Percentiles rank a stretch among this genome's conserved stretches.
Evolutionary conservation across 2,888 invertebrate genomes (phyloP).

Genomic region (Xestia sexstrigata): DNA sequence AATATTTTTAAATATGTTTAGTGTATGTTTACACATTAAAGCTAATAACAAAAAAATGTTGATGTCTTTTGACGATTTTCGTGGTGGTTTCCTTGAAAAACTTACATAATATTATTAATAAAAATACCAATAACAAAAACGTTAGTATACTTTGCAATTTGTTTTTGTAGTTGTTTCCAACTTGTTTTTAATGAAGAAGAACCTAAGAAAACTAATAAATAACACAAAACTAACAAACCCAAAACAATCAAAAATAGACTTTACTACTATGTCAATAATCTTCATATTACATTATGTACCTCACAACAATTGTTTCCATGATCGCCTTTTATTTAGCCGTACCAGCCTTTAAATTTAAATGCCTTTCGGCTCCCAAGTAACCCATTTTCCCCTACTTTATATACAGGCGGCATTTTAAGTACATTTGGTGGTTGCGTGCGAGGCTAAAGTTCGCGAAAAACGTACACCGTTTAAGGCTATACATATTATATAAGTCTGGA

Average conservation of each 20-base stretch:
- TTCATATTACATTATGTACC: slow-evolving; percentile 13
- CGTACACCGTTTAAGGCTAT: slow-evolving; percentile 52
- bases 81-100: not conserved
- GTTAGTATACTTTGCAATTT: not conserved
- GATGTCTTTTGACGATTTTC: not conserved
- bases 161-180: not conserved
- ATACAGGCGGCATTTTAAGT: slow-evolving; percentile 53
- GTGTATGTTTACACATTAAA: not conserved
- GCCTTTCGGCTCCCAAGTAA: slow-evolving; percentile 15
- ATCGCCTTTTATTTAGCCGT: slow-evolving; percentile 42
- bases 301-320: slow-evolving; percentile 15
- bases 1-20: not conserved
- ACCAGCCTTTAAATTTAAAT: slow-evolving; percentile 52
- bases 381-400: slow-evolving; percentile 45
- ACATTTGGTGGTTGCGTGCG: slow-evolving; percentile 58
- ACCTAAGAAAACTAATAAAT: not conserved
- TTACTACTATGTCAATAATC: not conserved
- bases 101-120: no score
- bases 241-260: not conserved
- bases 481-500: slow-evolving; percentile 48
- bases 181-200: slow-evolving; percentile 8
- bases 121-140: not conserved
- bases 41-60: not conserved
- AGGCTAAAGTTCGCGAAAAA: slow-evolving; percentile 58
- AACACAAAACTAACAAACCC: not conserved